Evolutionary conservation across 2,797 vertebrate species (phyloP), one percentile per base, ranked within the genome.

Genomic region (Bovichtus diacanthus): DNA sequence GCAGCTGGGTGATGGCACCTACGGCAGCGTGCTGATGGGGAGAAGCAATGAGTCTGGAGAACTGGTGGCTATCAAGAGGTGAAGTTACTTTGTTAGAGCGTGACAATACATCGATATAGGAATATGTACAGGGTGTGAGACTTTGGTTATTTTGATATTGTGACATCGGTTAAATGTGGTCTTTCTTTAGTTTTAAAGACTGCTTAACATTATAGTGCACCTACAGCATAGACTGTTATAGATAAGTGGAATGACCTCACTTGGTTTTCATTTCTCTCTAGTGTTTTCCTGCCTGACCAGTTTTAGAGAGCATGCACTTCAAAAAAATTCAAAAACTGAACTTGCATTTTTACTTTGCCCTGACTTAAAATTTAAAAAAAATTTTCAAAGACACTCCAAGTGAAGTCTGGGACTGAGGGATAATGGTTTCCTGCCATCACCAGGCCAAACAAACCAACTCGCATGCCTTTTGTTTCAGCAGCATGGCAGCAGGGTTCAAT

Each of bases 21-120:
- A 99, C 0, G 98, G 98, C 65, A 98, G 97, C 0, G 98, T 99
- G 65, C 86, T 99, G 43, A 97, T 99, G 98, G 98, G 97, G 56
- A 97, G 96, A 90, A 99, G 96, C 91, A 98, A 97, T 0, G 97
- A 99, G 82, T 97, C 97, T 0, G 98, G 98, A 83, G 98, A 99
- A 84, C 93, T 99, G 87, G 98, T 99, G 83, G 98, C 98, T 55
- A 99, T 99, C 82, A 99, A 99, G 90, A 98, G 96, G 98, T 99
- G 92, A 55, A 34, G 27, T 27, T n/a, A n/a, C 5, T 41, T 23
- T 18, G 3, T 55, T 23, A 23, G 2, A 55, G 15, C 5, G 39
- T 53, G 19, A 15, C 19, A 38, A 2, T 36, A 27, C 38, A 46
- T 13, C 6, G 0, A 31, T 21, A 11, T 21, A 3, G 34, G 9